A percentile compares a stretch with the other conserved stretches of the same genome.
phyloP scores from a whole-genome alignment of 2,797 vertebrate species.

The Aldrovandia affinis region DNA sequence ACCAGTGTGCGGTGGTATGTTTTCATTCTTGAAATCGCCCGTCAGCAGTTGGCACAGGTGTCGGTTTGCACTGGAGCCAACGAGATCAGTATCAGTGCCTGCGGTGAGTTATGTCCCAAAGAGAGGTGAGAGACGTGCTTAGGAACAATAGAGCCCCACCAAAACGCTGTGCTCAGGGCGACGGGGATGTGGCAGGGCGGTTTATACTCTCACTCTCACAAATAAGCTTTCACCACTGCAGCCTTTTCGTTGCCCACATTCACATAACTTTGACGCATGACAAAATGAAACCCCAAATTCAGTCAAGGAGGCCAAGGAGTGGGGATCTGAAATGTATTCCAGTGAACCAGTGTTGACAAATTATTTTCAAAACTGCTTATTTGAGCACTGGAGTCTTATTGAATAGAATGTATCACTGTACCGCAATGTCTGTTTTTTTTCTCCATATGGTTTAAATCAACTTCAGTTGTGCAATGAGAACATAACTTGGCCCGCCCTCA shows the following conservation, averaged over 20 bases:
- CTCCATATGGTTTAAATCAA: background rate
- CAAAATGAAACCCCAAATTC: background rate
- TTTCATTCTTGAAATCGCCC: conserved; percentile 12
- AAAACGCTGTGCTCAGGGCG: background rate
- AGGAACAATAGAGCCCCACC: conserved; percentile 1
- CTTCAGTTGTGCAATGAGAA: background rate
- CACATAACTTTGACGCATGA: background rate
- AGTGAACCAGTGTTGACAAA: background rate
- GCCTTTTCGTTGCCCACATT: background rate
- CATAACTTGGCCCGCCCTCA: background rate
- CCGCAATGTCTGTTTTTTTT: background rate
- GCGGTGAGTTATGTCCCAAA: conserved; percentile 1
- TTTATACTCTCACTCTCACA: background rate
- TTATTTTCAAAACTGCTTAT: background rate
- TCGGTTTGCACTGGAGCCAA: background rate
- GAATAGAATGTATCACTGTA: background rate
- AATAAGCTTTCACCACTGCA: background rate
- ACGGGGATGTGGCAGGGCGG: background rate
- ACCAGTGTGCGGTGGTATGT: background rate
- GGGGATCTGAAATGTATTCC: background rate
- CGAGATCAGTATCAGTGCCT: conserved; percentile 6
- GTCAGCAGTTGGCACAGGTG: conserved; percentile 9
- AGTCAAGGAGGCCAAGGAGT: background rate
- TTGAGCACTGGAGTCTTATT: background rate
- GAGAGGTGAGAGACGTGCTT: background rate